A percentile compares a stretch with the other conserved stretches of the same genome.
phyloP scores from a whole-genome alignment of 2,888 invertebrate genomes.

The Chironomus tentans region DNA sequence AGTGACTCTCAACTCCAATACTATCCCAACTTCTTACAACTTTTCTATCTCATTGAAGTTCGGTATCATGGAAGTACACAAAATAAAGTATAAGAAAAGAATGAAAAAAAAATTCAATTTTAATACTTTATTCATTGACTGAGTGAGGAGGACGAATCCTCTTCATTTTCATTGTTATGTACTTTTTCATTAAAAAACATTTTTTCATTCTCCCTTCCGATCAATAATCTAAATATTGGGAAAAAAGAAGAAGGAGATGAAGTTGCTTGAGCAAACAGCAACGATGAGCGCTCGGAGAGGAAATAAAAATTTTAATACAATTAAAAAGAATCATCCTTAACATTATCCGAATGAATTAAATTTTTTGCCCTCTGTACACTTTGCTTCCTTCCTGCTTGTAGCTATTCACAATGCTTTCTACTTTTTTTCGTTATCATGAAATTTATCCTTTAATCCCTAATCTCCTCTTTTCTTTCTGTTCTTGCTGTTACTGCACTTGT shows the following conservation, averaged over 20 bases:
- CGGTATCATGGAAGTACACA: no score
- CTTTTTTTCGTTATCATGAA: not conserved
- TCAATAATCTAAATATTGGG: slow-evolving; percentile 3
- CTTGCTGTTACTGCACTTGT: not conserved
- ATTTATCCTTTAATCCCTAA: slow-evolving; percentile 1
- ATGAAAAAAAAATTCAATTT: not conserved
- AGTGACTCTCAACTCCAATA: no score
- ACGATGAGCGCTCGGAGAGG: not conserved
- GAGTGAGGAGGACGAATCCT: not conserved
- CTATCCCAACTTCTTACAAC: no score
- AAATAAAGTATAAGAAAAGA: not conserved
- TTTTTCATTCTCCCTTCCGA: not conserved
- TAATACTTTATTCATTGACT: slow-evolving; percentile 1
- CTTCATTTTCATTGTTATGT: not conserved
- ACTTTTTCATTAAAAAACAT: not conserved
- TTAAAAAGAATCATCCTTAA: slow-evolving; percentile 1
- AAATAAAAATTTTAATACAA: not conserved
- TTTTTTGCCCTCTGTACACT: not conserved
- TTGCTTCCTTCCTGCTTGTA: no score
- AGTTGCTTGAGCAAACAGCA: no score
- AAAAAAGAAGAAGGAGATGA: not conserved
- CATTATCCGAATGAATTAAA: slow-evolving; percentile 10
- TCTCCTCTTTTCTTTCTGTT: not conserved
- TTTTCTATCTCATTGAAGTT: no score
- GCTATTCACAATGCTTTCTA: not conserved